Base-by-base conservation (phyloP, 2,888 invertebrate species). In the Drosophila buzzatii region DNA sequence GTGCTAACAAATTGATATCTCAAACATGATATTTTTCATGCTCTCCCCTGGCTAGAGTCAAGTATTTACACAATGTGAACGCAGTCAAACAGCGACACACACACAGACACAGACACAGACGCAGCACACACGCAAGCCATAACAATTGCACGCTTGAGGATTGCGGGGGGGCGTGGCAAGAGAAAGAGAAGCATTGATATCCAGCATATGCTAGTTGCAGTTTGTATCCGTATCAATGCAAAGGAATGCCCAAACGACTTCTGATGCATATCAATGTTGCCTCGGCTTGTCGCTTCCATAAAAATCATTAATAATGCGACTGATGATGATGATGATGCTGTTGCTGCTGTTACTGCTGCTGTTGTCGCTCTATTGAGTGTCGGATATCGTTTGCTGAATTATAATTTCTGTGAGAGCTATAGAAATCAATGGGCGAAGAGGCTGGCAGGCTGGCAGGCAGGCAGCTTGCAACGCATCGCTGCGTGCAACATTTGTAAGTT, bases 221-320 rank as follows among this genome's bases (percentile, higher is more conserved):
- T 56, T 67, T 61, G 66, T 61, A 75, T 75, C 75, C 71, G 62
- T 76, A 68, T 67, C 56, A 61, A 53, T 64, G 61, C 70, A 53
- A 58, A 52, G 62, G 65, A 69, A 42, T 76, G 73, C 60, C 60
- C 64, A 69, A 71, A 68, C 74, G 53, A 75, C 75, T 55, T 68
- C 65, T 53, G 82, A 70, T 78, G 80, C 73, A 70, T 79, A 76
- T 76, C 70, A 74, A 73, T 80, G 77, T 52, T 66, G 62, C 52
- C 44, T 31, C 62, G 59, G 45, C 44, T 42, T 63, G 62, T 70
- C 68, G 55, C 42, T 82, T 82, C 81, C 64, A 85, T 74, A 63
- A 73, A 85, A 76, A 81, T 81, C 88, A 85, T 87, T 82, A 81
- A 81, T 81, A 85, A 80, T 79, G 78, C 80, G 75, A 62, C 72